Conservation (phyloP, 2,888 invertebrate genomes). For the Pristionchus entomophagus region DNA sequence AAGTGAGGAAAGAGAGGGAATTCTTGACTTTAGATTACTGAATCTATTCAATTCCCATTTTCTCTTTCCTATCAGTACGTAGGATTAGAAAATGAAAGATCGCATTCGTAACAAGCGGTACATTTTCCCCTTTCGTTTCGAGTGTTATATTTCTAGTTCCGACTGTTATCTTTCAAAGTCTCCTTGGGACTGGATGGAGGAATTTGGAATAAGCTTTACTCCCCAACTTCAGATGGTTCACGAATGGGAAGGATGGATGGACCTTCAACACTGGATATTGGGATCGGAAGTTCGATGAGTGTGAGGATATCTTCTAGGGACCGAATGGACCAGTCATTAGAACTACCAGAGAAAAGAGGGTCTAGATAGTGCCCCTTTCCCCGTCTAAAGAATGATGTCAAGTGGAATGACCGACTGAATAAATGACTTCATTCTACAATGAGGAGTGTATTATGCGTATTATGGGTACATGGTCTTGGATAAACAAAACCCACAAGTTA, state of each 20-base stretch:
- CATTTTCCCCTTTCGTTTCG: too few species aligned
- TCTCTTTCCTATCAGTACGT: too few species aligned
- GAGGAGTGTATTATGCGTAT: slow-evolving; percentile 6
- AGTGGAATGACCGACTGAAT: slow-evolving; percentile 33
- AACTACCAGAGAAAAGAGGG: slow-evolving; percentile 32
- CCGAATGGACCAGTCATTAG: neutral
- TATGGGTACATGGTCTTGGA: too few species aligned
- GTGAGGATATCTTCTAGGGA: slow-evolving; percentile 33
- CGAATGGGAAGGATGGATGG: neutral
- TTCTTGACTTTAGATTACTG: too few species aligned
- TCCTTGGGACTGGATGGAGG: too few species aligned
- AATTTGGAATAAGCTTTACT: too few species aligned
- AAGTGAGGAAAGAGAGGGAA: neutral
- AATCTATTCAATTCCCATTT: too few species aligned
- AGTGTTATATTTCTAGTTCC: too few species aligned
- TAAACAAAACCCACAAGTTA: too few species aligned
- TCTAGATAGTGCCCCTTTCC: neutral
- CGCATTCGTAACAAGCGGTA: too few species aligned
- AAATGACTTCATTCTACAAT: slow-evolving; percentile 40
- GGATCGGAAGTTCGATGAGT: slow-evolving; percentile 39
- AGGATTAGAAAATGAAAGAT: too few species aligned
- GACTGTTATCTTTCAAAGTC: too few species aligned
- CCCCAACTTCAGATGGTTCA: slow-evolving; percentile 47
- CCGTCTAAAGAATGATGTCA: slow-evolving; percentile 17
- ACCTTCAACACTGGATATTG: slow-evolving; percentile 14